Percentiles rank a stretch among this genome's conserved stretches.
These are phyloP conservation scores for Zaprionus lineosus DNA, from an alignment of 2,888 invertebrate species.

Conservation along the genomic window DNA sequence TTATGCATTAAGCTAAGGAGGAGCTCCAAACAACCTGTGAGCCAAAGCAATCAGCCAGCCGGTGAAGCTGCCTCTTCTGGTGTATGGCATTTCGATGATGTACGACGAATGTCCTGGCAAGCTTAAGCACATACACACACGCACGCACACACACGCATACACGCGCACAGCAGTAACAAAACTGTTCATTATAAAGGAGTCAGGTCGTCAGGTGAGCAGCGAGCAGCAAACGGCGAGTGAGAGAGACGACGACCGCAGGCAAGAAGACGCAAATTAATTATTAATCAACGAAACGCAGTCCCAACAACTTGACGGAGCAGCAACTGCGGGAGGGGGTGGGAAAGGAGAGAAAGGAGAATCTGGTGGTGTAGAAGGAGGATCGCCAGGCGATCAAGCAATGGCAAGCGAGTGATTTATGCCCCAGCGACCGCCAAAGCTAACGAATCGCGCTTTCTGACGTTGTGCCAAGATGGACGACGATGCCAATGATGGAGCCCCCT, in stretches of 20 bases:
- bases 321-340: slow-evolving; percentile 5
- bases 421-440: slow-evolving; percentile 67
- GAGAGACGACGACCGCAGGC: slow-evolving; percentile 51
- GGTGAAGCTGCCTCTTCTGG: slow-evolving; percentile 15
- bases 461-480: slow-evolving; percentile 77
- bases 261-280: slow-evolving; percentile 81
- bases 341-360: slow-evolving; percentile 1
- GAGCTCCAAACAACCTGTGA: slow-evolving; percentile 56
- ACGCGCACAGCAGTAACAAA: too few species aligned
- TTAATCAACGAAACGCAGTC: slow-evolving; percentile 81
- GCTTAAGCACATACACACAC: too few species aligned
- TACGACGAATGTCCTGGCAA: slow-evolving; percentile 75
- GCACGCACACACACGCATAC: too few species aligned
- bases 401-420: slow-evolving; percentile 71
- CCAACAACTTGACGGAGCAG: slow-evolving; percentile 21
- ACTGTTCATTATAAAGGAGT: slow-evolving; percentile 79
- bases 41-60: slow-evolving; percentile 64
- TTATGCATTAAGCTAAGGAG: slow-evolving; percentile 57
- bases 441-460: slow-evolving; percentile 72
- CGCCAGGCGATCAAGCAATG: slow-evolving; percentile 40
- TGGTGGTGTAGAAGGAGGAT: slow-evolving; percentile 32
- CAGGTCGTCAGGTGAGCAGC: slow-evolving; percentile 71
- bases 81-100: slow-evolving; percentile 63
- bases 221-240: slow-evolving; percentile 23
- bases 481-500: slow-evolving; percentile 45